Evolutionary conservation across 2,888 invertebrate species (phyloP).

Genomic region (Perizoma flavofasciatum): DNA sequence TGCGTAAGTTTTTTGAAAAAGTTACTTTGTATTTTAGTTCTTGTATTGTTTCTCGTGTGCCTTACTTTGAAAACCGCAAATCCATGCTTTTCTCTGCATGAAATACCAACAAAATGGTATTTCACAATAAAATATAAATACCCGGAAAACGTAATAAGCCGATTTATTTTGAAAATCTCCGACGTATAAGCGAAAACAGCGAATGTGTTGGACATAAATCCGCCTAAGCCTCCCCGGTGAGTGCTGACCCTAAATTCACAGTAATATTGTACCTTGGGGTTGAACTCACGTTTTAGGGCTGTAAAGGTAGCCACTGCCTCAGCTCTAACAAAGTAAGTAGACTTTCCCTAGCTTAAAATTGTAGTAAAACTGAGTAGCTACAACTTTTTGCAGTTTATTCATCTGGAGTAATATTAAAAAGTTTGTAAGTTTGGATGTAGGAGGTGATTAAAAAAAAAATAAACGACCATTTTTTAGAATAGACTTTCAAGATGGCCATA

Average conservation of each 20-base stretch:
- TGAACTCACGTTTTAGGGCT: slow-evolving; percentile 44
- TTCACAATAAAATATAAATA: slow-evolving; percentile 15
- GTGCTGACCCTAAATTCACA: slow-evolving; percentile 44
- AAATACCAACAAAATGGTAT: slow-evolving; percentile 2
- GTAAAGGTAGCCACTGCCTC: slow-evolving; percentile 34
- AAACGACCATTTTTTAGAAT: too few relatives aligned
- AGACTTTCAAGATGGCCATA: too few relatives aligned
- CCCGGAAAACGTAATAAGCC: slow-evolving; percentile 24
- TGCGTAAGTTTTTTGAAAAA: too few relatives aligned
- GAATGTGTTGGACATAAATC: slow-evolving; percentile 49
- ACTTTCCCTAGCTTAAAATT: neutral
- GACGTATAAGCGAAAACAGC: slow-evolving; percentile 44
- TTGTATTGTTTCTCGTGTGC: neutral
- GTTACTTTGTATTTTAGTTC: neutral
- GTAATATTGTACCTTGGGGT: slow-evolving; percentile 42
- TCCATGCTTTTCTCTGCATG: too few relatives aligned
- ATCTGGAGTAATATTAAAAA: too few relatives aligned
- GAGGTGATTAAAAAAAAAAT: too few relatives aligned
- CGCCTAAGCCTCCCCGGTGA: slow-evolving; percentile 46
- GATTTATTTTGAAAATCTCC: slow-evolving; percentile 37
- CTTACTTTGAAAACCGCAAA: too few relatives aligned
- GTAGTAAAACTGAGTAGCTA: neutral
- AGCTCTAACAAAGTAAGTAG: slow-evolving; percentile 17
- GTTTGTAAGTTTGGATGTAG: too few relatives aligned
- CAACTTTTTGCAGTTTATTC: neutral